phyloP scores from a whole-genome alignment of 2,797 vertebrate species.

The Ctenopoma multispine region DNA sequence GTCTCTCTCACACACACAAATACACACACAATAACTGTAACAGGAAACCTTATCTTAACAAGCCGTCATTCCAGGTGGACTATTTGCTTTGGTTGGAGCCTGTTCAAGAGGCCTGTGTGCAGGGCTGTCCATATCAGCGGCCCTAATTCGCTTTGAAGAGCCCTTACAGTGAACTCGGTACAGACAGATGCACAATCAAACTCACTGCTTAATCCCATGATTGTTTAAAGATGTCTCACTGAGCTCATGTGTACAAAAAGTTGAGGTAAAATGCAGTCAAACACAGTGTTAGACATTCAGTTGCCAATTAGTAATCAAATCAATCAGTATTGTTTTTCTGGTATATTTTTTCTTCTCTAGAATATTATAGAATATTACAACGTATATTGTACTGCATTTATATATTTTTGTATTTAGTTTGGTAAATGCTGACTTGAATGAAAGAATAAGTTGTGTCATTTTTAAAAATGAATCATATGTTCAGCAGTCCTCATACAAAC shows the following conservation, averaged over 20 bases:
- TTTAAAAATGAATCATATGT: too few species aligned
- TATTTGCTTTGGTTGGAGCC: conserved; percentile 73
- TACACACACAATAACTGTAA: conserved; percentile 18
- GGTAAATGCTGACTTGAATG: too few species aligned
- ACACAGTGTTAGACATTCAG: conserved; percentile 2
- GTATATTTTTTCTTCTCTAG: too few species aligned
- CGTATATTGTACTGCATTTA: too few species aligned
- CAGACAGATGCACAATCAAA: conserved; percentile 10
- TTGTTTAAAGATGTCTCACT: conserved; percentile 13
- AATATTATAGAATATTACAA: too few species aligned
- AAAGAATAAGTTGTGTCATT: too few species aligned
- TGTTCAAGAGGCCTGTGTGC: conserved; percentile 63
- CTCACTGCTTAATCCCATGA: not conserved
- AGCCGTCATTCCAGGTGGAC: conserved; percentile 64
- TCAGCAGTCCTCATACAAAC: too few species aligned
- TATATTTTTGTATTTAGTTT: too few species aligned
- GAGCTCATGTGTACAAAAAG: not conserved
- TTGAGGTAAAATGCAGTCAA: conserved; percentile 12
- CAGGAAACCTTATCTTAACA: conserved; percentile 70
- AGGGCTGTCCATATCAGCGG: conserved; percentile 41
- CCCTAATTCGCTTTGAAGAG: conserved; percentile 43
- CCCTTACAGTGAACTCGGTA: conserved; percentile 45
- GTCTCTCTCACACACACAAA: conserved; percentile 27
- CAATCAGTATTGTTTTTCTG: too few species aligned
- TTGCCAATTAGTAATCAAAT: too few species aligned